phyloP scores from a whole-genome alignment of 1,140 invertebrate genomes.

The Drosophila arizonae region DNA sequence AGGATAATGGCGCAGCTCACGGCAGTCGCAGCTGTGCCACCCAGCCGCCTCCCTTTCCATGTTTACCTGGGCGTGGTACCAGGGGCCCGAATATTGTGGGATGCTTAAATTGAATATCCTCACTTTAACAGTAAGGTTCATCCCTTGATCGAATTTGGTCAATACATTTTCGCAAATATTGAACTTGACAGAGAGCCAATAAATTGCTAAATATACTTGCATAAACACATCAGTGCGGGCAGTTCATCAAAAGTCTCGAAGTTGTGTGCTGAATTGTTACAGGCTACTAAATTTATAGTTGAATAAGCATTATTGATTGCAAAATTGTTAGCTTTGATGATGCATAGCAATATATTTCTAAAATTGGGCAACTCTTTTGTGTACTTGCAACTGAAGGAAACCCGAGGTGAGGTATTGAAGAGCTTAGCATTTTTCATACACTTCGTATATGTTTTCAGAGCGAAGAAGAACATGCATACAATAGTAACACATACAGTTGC shows the following conservation, averaged over 20 bases:
- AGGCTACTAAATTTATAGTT: conserved; percentile 10
- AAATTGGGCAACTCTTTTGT: background rate
- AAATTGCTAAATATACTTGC: conserved; percentile 22
- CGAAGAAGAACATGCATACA: background rate
- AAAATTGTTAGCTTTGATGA: background rate
- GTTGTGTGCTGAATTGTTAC: conserved; percentile 18
- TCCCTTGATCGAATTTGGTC: conserved; percentile 58
- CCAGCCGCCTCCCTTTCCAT: conserved; percentile 33
- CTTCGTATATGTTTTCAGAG: background rate
- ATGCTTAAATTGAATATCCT: conserved; percentile 60
- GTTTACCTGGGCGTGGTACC: conserved; percentile 24
- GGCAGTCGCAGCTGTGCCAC: conserved; percentile 6
- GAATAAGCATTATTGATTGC: conserved; percentile 5
- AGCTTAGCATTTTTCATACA: background rate
- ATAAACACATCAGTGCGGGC: conserved; percentile 16
- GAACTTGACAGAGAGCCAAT: conserved; percentile 44
- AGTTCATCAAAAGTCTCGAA: conserved; percentile 15
- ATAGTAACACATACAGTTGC: too few species aligned
- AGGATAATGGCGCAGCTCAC: conserved; percentile 47
- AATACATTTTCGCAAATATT: conserved; percentile 56
- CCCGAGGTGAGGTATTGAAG: background rate
- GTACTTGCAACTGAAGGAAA: too few species aligned
- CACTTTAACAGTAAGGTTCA: conserved; percentile 35
- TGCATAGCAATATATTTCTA: background rate
- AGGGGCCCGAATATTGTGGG: conserved; percentile 19